Percentiles rank a stretch among this genome's conserved stretches.
Evolutionary conservation across 2,888 invertebrate species (phyloP).

Genomic region (Drosophila histrio): DNA sequence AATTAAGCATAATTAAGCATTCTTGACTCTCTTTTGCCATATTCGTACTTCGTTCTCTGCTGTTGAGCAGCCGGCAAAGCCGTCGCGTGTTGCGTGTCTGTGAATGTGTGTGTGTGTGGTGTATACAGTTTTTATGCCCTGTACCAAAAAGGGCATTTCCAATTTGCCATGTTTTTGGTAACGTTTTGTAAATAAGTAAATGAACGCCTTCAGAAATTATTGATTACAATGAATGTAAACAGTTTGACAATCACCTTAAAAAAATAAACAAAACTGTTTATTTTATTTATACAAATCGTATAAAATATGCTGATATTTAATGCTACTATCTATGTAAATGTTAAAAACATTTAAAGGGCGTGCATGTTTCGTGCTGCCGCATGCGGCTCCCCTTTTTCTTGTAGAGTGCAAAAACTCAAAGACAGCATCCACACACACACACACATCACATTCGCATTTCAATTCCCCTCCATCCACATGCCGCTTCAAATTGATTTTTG

Average conservation of each 20-base stretch:
- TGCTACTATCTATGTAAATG: neutral
- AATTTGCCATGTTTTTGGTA: slow-evolving; percentile 14
- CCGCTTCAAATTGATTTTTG: slow-evolving; percentile 73
- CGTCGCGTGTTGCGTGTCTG: slow-evolving; percentile 65
- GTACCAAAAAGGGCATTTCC: slow-evolving; percentile 6
- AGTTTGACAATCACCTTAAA: too few species aligned
- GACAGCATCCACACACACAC: slow-evolving; percentile 55
- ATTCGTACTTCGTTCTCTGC: slow-evolving; percentile 25
- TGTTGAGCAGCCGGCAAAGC: slow-evolving; percentile 64
- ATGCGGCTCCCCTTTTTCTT: slow-evolving; percentile 1
- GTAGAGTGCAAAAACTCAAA: slow-evolving; percentile 46
- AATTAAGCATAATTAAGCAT: slow-evolving; percentile 72
- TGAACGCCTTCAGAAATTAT: neutral
- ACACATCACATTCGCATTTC: slow-evolving; percentile 30
- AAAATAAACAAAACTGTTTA: neutral
- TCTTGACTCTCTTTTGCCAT: slow-evolving; percentile 23
- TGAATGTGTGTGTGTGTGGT: slow-evolving; percentile 34
- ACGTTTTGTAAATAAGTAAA: neutral
- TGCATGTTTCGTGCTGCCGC: neutral
- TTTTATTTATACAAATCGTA: neutral
- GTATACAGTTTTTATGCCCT: slow-evolving; percentile 71
- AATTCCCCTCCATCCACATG: slow-evolving; percentile 32
- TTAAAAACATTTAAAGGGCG: slow-evolving; percentile 16
- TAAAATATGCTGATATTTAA: neutral
- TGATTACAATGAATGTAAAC: neutral